Percentiles rank a stretch among this genome's conserved stretches.
Evolutionary conservation across 2,113 vertebrate species (phyloP).

Genomic region (Dipodomys spectabilis): DNA sequence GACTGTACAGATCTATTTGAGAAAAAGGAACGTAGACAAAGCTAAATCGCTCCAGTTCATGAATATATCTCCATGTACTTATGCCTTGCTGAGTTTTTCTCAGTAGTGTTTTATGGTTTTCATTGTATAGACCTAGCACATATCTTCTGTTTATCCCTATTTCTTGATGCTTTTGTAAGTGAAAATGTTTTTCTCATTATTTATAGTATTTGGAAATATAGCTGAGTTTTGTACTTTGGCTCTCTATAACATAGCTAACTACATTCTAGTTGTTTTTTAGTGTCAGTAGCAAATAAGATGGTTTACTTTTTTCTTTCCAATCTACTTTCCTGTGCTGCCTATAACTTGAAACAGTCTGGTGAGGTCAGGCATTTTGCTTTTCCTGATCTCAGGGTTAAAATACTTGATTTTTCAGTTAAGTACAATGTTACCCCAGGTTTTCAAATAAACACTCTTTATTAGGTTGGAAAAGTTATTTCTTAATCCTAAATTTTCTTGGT

Average conservation of each 20-base stretch:
- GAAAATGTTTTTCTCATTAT: not conserved
- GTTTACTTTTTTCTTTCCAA: not conserved
- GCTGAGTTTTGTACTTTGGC: not conserved
- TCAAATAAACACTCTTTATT: not conserved
- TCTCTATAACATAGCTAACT: not conserved
- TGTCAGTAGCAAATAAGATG: not conserved
- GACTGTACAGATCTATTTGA: not conserved
- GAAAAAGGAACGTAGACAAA: constrained; percentile 7
- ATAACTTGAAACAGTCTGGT: not conserved
- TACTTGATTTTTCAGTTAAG: not conserved
- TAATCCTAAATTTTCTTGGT: not conserved
- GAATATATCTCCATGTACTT: not conserved
- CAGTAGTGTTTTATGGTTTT: not conserved
- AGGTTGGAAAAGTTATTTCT: not conserved
- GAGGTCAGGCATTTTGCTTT: not conserved
- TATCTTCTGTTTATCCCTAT: not conserved
- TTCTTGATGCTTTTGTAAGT: not conserved
- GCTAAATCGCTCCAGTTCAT: not conserved
- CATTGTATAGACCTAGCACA: not conserved
- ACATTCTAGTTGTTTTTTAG: not conserved
- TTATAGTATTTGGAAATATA: not conserved
- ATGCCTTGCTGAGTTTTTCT: not conserved
- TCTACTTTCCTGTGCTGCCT: no score
- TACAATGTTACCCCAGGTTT: not conserved
- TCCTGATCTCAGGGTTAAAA: not conserved